Conservation (phyloP, 2,888 invertebrate species). For the Zonitis immaculata region DNA sequence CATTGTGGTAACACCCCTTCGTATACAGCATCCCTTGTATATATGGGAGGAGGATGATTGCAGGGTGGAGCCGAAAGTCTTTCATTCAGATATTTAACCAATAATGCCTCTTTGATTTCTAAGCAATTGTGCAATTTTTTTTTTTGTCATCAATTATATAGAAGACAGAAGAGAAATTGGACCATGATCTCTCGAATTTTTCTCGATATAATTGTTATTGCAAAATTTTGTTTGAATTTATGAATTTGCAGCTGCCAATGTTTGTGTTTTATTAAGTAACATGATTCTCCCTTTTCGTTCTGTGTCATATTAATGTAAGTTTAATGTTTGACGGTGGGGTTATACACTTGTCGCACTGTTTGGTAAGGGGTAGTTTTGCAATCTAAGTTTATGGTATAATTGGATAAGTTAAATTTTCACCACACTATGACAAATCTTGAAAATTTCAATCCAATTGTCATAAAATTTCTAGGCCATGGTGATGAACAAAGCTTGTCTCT, state of each 20-base stretch:
- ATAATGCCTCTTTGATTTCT: not conserved
- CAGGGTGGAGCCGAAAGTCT: constrained; percentile 26
- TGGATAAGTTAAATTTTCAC: not conserved
- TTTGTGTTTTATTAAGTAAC: constrained; percentile 42
- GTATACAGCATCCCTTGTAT: constrained; percentile 25
- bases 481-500: no score
- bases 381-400: constrained; percentile 9
- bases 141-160: no score
- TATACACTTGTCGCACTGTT: constrained; percentile 40
- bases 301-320: constrained; percentile 44
- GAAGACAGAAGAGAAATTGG: no score
- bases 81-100: constrained; percentile 14
- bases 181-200: no score
- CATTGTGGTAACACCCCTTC: constrained; percentile 31
- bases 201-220: not conserved
- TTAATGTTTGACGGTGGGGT: constrained; percentile 39
- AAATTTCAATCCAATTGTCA: no score
- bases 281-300: constrained; percentile 42
- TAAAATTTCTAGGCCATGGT: no score
- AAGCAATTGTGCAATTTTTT: no score
- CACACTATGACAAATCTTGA: not conserved
- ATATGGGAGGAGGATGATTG: constrained; percentile 31
- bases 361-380: constrained; percentile 28
- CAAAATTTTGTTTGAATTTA: not conserved
- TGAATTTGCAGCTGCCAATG: constrained; percentile 27